Evolutionary conservation across 2,888 invertebrate genomes (phyloP).

Genomic region (Chirona hameri): DNA sequence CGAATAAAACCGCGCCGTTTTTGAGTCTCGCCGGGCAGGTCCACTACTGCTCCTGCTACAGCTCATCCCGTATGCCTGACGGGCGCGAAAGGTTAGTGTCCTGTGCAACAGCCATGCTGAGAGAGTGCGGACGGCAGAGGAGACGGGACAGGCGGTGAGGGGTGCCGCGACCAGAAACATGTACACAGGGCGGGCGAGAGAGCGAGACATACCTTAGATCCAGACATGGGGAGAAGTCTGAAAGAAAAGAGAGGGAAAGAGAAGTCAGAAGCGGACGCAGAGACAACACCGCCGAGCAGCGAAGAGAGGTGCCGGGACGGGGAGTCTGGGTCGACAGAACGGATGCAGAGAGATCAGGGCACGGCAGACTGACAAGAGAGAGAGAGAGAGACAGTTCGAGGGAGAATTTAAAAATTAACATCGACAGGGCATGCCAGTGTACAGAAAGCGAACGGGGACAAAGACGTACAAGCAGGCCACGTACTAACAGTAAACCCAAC

Average conservation of each 20-base stretch:
- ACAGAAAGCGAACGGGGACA: neutral
- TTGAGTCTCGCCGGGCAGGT: too few relatives aligned
- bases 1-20: too few relatives aligned
- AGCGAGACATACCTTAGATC: neutral
- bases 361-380: neutral
- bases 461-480: conserved; percentile 34
- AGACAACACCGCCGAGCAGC: neutral
- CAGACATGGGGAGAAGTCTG: neutral
- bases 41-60: too few relatives aligned
- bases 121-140: too few relatives aligned
- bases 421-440: conserved; percentile 3
- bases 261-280: neutral
- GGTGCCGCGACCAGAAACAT: too few relatives aligned
- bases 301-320: neutral
- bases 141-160: too few relatives aligned
- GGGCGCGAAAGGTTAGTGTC: too few relatives aligned
- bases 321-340: too few relatives aligned
- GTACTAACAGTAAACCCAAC: neutral
- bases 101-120: too few relatives aligned
- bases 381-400: neutral
- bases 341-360: neutral
- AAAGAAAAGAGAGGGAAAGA: conserved; percentile 9
- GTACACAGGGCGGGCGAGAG: too few relatives aligned
- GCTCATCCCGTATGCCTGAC: too few relatives aligned
- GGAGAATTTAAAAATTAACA: neutral